phyloP scores from a whole-genome alignment of 1,140 invertebrate species.

The Parasteatoda tepidariorum region DNA sequence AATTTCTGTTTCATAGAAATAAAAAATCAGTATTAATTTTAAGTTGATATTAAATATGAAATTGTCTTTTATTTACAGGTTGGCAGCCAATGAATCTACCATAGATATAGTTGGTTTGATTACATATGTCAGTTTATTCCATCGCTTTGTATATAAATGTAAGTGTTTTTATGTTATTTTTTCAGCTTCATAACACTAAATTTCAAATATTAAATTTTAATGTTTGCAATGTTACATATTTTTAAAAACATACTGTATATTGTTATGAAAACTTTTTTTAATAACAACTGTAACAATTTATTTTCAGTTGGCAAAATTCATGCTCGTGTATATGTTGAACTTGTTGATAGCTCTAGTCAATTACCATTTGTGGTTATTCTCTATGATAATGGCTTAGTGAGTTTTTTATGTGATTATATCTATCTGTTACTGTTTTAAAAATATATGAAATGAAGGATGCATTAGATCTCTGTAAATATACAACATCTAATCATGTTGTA shows the following conservation, averaged over 20 bases:
- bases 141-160: slow-evolving; percentile 55
- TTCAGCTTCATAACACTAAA: too few relatives aligned
- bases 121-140: slow-evolving; percentile 40
- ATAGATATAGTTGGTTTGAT: slow-evolving; percentile 41
- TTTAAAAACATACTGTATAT: too few relatives aligned
- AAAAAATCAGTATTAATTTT: background rate
- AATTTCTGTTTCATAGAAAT: too few relatives aligned
- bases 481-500: too few relatives aligned
- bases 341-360: slow-evolving; percentile 31
- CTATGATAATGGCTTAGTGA: slow-evolving; percentile 44
- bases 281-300: too few relatives aligned
- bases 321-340: slow-evolving; percentile 33
- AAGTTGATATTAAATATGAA: background rate
- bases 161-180: too few relatives aligned
- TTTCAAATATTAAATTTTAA: too few relatives aligned
- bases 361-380: slow-evolving; percentile 41
- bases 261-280: too few relatives aligned
- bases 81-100: slow-evolving; percentile 37
- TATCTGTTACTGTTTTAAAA: too few relatives aligned
- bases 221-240: background rate
- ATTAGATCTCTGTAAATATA: too few relatives aligned
- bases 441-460: too few relatives aligned
- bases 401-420: background rate
- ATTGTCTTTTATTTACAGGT: slow-evolving; percentile 1
- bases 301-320: slow-evolving; percentile 40